Conservation (phyloP, 1,140 invertebrate genomes). For the Scaptomyza montana region DNA sequence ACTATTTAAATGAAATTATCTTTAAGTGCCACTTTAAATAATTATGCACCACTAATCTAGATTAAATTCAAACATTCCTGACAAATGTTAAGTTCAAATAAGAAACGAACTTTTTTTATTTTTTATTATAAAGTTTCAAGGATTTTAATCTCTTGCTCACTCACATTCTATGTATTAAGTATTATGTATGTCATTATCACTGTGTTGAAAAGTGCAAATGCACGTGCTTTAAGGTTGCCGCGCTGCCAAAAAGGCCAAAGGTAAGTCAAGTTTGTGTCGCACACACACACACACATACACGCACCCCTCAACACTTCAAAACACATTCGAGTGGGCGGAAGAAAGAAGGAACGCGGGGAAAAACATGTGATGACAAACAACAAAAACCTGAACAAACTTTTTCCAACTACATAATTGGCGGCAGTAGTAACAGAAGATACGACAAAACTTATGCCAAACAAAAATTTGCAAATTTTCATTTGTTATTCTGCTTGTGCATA, state of each 20-base stretch:
- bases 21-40: too few species aligned
- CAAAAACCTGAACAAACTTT: conserved; percentile 70
- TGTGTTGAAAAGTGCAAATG: conserved; percentile 22
- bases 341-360: not conserved
- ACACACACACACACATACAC: conserved; percentile 3
- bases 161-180: conserved; percentile 25
- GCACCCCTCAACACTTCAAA: conserved; percentile 47
- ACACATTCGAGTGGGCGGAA: conserved; percentile 7
- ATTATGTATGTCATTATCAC: conserved; percentile 16
- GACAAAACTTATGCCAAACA: conserved; percentile 26
- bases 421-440: not conserved
- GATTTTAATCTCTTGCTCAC: conserved; percentile 13
- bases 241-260: conserved; percentile 69
- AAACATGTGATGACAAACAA: conserved; percentile 58
- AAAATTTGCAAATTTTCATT: conserved; percentile 54
- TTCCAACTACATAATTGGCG: conserved; percentile 40
- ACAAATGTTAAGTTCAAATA: too few species aligned
- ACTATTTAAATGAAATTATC: too few species aligned
- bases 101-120: not conserved
- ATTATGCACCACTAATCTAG: too few species aligned
- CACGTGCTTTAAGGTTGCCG: conserved; percentile 35
- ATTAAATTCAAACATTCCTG: too few species aligned
- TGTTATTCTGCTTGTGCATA: conserved; percentile 21
- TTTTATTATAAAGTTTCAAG: conserved; percentile 17
- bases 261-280: conserved; percentile 49